These are phyloP conservation scores for Oncorhynchus keta DNA, from an alignment of 2,113 vertebrate species.

Conservation along the genomic window DNA sequence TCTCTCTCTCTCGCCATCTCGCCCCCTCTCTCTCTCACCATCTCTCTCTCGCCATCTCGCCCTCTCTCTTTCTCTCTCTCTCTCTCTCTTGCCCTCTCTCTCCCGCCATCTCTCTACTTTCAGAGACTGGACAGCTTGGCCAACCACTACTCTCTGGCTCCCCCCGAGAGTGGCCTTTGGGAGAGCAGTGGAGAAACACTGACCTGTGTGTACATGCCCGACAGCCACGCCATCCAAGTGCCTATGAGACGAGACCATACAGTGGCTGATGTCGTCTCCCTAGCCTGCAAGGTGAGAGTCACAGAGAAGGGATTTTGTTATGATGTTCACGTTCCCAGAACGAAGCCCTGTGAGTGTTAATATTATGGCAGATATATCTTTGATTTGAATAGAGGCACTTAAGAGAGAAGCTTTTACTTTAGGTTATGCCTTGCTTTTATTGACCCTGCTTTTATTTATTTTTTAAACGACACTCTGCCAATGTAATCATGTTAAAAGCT, in stretches of 20 bases:
- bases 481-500: not conserved
- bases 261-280: slow-evolving; percentile 80
- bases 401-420: not conserved
- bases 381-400: no score
- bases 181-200: slow-evolving; percentile 74
- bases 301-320: no score
- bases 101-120: slow-evolving; percentile 1
- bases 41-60: not conserved
- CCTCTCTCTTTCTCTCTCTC: no score
- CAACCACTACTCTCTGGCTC: slow-evolving; percentile 77
- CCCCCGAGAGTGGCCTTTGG: slow-evolving; percentile 74
- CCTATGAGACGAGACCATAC: slow-evolving; percentile 80
- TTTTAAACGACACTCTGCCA: no score
- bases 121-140: slow-evolving; percentile 78
- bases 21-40: not conserved
- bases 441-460: no score
- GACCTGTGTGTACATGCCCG: slow-evolving; percentile 79
- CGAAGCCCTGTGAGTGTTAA: no score
- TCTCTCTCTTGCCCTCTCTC: not conserved
- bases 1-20: not conserved
- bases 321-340: no score
- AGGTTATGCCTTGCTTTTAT: not conserved
- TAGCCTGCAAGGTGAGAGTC: slow-evolving; percentile 86
- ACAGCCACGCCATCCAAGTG: slow-evolving; percentile 77
- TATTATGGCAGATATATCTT: no score